Base-by-base conservation (phyloP, 2,797 vertebrate species). In the Pipistrellus pygmaeus region DNA sequence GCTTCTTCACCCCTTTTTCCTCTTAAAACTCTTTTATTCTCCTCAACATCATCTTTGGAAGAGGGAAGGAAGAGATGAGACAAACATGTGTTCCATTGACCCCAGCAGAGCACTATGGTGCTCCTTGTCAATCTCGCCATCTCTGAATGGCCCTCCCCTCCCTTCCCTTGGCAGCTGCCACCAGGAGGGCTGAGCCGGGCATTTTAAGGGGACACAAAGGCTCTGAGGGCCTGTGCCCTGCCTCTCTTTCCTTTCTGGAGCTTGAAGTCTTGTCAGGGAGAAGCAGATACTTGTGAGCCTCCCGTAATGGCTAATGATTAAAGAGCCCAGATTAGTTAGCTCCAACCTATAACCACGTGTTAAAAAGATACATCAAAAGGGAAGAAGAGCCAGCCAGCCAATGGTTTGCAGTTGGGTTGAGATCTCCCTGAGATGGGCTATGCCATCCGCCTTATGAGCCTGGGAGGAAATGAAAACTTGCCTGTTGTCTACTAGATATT, bases 21-120 rank as follows among this genome's bases (percentile, higher is more conserved):
- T 89, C 88, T 89, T 90, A 85, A 88, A 73, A 88, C 62, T 84
- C 27, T 38, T 64, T 85, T 32, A 20, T 32, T 71, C 1, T 88
- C 69, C 53, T 82, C 20, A 6, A 17, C 21, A 23, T 93, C 44
- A 48, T 20, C 72, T 95, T 82, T 72, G 38, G 46, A 85, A 96
- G 32, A 32, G 12, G 27, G 14, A 81, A 94, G 62, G 66, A 51
- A 84, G 68, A 46, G 46, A 72, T 41, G 69, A 94, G 46, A 85
- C 51, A 62, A 41, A 14, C 53, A 21, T 60, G 73, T 60, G 71
- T 84, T 77, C 80, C 62, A 73, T 32, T 55, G 41, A 51, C 44
- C 73, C 17, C 9, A 38, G 38, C 57, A 91, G 89, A 85, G 69
- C 78, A 91, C 0, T 0, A 18, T 35, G 7, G 66, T 44, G 46